Evolutionary conservation across 2,797 vertebrate genomes (phyloP), one percentile per base, ranked within the genome.

Genomic region (Cryptoprocta ferox): DNA sequence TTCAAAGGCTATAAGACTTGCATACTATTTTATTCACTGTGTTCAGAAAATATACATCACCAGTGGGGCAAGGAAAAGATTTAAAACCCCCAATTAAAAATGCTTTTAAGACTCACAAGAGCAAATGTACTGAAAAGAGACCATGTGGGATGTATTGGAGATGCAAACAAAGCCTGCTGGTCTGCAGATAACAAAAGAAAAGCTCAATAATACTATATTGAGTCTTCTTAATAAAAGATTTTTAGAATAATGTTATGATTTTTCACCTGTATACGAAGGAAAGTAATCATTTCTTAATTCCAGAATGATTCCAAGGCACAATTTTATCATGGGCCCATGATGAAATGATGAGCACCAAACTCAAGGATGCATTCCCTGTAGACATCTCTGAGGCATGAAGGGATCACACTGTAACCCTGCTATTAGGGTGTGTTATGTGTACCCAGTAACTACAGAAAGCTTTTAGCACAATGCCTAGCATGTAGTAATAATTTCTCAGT

Each of bases 41-140:
- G 59, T 98, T 98, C 45, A 76, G 50, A 68, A 96, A 80, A 73
- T 94, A 81, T 93, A 96, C 89, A 96, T 97, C 95, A 94, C 87
- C 13, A 39, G 45, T 80, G 56, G 80, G 75, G 65, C 61, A 97
- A 93, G 32, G 19, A 53, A 90, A 90, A 89, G 59, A 95, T 96
- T 97, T 96, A 93, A 96, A 98, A 81, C 14, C 6, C 0, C 65
- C 9, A 28, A 70, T 95, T 96, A 92, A 97, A 97, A 95, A 75
- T 75, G 37, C 45, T 88, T 68, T 4, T 92, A 89, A 92, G 79
- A 75, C 42, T 95, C 59, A 66, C 12, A 61, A 37, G 73, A 71
- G 32, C 66, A 76, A 76, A 87, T 84, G 28, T 78, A 90, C 15
- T 97, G 59, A 89, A 37, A 35, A 87, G 82, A 94, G 50, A 86